Conservation (phyloP, 2,888 invertebrate species). For the Macaria liturata region DNA sequence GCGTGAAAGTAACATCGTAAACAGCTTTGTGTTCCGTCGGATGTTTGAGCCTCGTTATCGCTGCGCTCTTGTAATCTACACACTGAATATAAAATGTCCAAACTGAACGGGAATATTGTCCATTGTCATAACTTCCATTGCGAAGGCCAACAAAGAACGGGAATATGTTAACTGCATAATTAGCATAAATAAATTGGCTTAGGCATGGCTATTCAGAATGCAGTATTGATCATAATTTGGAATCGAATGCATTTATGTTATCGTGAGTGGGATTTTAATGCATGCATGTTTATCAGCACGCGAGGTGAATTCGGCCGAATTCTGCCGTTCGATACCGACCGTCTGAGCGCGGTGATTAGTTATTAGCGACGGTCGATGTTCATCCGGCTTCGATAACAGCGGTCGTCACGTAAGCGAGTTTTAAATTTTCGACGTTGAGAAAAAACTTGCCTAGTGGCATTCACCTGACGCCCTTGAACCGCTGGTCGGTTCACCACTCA, state of each 20-base stretch:
- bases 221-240: slow-evolving; percentile 10
- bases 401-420: slow-evolving; percentile 68
- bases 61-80: neutral
- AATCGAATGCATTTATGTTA: slow-evolving; percentile 25
- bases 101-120: no score
- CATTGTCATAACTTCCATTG: no score
- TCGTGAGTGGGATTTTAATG: slow-evolving; percentile 27
- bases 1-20: slow-evolving; percentile 54
- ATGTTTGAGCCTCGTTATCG: slow-evolving; percentile 39
- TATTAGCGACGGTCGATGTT: slow-evolving; percentile 55
- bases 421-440: slow-evolving; percentile 49
- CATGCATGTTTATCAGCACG: slow-evolving; percentile 36
- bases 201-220: neutral
- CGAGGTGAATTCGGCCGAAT: slow-evolving; percentile 37
- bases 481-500: slow-evolving; percentile 68
- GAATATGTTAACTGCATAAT: no score
- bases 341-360: slow-evolving; percentile 43
- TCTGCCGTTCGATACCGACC: slow-evolving; percentile 30
- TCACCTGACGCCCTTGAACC: slow-evolving; percentile 80
- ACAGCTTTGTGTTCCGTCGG: slow-evolving; percentile 43
- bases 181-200: no score
- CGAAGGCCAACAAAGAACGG: no score
- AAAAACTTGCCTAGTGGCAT: slow-evolving; percentile 76
- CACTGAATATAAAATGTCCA: no score
- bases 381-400: slow-evolving; percentile 69